These are phyloP conservation scores for Drosophila punjabiensis DNA, from an alignment of 1,140 invertebrate genomes.

Conservation along the genomic window DNA sequence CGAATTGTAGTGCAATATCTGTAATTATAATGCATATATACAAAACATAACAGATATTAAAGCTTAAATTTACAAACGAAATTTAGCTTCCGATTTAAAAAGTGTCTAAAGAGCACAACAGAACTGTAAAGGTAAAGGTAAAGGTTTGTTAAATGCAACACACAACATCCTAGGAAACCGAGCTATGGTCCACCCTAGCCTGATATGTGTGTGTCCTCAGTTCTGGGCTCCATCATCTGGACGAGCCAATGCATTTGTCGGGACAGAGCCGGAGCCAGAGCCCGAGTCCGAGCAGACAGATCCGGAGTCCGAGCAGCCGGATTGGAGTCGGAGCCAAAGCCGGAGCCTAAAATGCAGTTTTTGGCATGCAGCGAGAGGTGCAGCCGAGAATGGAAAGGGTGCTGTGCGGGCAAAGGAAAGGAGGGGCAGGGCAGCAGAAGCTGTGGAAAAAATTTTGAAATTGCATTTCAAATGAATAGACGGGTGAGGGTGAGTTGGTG, in stretches of 20 bases:
- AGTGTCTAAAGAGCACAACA: background rate
- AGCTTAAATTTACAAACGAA: background rate
- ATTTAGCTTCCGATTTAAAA: background rate
- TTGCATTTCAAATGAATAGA: conserved; percentile 83
- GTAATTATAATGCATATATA: background rate
- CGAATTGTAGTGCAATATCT: background rate
- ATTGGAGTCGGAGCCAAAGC: conserved; percentile 32
- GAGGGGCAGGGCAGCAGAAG: conserved; percentile 57
- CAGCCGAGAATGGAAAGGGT: background rate
- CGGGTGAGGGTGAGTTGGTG: conserved; percentile 13
- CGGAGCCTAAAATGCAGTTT: conserved; percentile 81
- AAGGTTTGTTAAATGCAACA: background rate
- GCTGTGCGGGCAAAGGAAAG: background rate
- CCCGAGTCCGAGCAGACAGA: conserved; percentile 35
- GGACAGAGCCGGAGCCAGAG: conserved; percentile 14
- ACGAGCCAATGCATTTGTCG: conserved; percentile 57
- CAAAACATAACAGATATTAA: background rate
- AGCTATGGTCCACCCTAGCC: conserved; percentile 15
- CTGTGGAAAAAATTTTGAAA: conserved; percentile 79
- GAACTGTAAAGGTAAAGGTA: background rate
- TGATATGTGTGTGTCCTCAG: conserved; percentile 6
- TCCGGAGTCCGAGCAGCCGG: conserved; percentile 23
- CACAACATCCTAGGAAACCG: background rate
- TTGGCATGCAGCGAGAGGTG: conserved; percentile 57
- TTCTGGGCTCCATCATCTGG: conserved; percentile 40